Percentiles rank a stretch among this genome's conserved stretches.
Conservation (phyloP, 1,140 invertebrate genomes). For the Choristoneura fumiferana region DNA sequence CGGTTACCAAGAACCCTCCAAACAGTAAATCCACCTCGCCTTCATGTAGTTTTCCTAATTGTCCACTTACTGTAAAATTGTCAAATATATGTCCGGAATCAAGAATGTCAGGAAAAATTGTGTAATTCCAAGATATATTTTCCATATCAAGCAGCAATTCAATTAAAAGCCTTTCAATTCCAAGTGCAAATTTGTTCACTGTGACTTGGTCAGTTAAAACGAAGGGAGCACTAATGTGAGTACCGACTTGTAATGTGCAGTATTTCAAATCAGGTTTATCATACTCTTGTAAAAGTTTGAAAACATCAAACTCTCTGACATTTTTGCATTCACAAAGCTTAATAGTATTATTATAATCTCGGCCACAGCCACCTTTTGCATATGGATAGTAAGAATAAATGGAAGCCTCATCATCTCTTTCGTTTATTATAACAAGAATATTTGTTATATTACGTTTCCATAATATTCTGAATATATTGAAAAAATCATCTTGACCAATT, state of each 20-base stretch:
- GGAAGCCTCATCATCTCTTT: background rate
- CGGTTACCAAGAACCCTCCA: background rate
- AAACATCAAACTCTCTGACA: background rate
- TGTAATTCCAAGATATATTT: background rate
- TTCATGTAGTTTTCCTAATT: background rate
- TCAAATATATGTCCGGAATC: background rate
- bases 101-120: background rate
- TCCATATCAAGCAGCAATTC: background rate
- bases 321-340: background rate
- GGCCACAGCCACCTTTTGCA: background rate
- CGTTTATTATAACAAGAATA: constrained; percentile 1
- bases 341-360: background rate
- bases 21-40: background rate
- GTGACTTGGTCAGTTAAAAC: background rate
- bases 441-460: background rate
- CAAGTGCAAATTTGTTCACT: background rate
- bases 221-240: background rate
- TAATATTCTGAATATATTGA: background rate
- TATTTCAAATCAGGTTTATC: background rate
- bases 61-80: background rate
- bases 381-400: background rate
- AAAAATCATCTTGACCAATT: background rate
- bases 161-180: background rate
- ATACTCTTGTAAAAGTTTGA: background rate
- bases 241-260: background rate